These are phyloP conservation scores for Xylocampa areola DNA, from an alignment of 2,888 invertebrate species.

Conservation along the genomic window DNA sequence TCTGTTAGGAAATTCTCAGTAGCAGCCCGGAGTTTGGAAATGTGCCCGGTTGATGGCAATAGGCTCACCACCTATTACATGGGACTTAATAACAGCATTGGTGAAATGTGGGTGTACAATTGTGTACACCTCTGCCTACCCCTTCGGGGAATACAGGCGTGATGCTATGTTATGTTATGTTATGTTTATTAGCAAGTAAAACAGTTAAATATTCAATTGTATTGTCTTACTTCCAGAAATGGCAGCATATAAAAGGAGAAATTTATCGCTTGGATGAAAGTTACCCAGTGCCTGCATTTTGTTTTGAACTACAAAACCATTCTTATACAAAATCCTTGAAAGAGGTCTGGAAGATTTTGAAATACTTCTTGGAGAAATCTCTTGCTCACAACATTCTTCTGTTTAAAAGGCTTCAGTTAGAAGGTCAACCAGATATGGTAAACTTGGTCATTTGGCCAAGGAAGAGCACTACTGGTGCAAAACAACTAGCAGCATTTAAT, in stretches of 20 bases:
- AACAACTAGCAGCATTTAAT: conserved; percentile 90
- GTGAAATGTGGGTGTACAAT: too few species aligned
- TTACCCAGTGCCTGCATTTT: conserved; percentile 93
- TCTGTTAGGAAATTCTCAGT: too few species aligned
- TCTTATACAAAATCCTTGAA: conserved; percentile 67
- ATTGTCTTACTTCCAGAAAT: conserved; percentile 82
- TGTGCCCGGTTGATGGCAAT: too few species aligned
- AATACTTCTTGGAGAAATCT: conserved; percentile 90
- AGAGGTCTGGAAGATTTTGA: conserved; percentile 85
- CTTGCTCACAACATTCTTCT: conserved; percentile 94
- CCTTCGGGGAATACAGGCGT: too few species aligned
- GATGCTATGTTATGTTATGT: too few species aligned
- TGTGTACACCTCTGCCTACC: too few species aligned
- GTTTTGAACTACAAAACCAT: conserved; percentile 88
- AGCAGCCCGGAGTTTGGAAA: too few species aligned
- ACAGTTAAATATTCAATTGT: not conserved
- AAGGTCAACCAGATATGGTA: conserved; percentile 73
- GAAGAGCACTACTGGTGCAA: conserved; percentile 87
- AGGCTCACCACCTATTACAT: too few species aligned
- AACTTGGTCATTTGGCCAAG: conserved; percentile 92
- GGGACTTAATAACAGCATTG: too few species aligned
- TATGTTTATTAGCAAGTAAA: not conserved
- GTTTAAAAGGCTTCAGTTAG: conserved; percentile 84
- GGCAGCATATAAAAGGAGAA: conserved; percentile 85
- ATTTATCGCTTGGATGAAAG: conserved; percentile 83